Base-by-base conservation (phyloP, 1,140 invertebrate species). In the Monochamus saltuarius region DNA sequence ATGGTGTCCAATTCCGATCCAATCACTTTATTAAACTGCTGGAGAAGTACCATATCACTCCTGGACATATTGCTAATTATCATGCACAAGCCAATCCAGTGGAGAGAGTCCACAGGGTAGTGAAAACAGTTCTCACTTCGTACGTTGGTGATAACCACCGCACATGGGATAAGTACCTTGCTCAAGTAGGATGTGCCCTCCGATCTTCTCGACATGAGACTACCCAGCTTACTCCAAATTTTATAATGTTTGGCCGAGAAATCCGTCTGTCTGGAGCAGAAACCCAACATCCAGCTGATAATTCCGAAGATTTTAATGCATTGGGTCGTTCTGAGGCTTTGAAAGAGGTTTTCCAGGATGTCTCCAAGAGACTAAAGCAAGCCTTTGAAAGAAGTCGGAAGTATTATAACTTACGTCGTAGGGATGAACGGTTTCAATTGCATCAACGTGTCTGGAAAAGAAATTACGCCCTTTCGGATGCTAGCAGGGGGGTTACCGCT, bases 121-220 rank as follows among this genome's bases (percentile, higher is more conserved):
- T 76, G 7, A 71, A 70, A 16, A 66, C 65, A 6, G 66, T 70
- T 51, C 50, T 77, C 8, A 16, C 62, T 4, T 36, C 61, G 1
- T 77, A 70, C 58, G 56, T 70, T 7, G 14, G 62, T 4, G 62
- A 70, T 8, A 69, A 73, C 45, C 73, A 76, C 43, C 51, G 47
- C 4, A 54, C 45, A 36, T 76, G 73, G 72, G 70, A 71, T 50
- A 56, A 56, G 16, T 40, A 67, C 56, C 43, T 76, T 1, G 42
- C 46, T 1, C 53, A 64, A 8, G 50, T 69, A 16, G 59, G 49
- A 0, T 65, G 64, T 42, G 73, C 70, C 3, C 53, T 73, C 2
- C 59, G 72, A 36, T 71, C 73, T 0, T 62, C 66, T 2, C 54
- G 56, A 1, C 66, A 74, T 61, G 71, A 73, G 29, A 59, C 61